phyloP scores from a whole-genome alignment of 2,113 vertebrate genomes.

The Phalacrocorax aristotelis region DNA sequence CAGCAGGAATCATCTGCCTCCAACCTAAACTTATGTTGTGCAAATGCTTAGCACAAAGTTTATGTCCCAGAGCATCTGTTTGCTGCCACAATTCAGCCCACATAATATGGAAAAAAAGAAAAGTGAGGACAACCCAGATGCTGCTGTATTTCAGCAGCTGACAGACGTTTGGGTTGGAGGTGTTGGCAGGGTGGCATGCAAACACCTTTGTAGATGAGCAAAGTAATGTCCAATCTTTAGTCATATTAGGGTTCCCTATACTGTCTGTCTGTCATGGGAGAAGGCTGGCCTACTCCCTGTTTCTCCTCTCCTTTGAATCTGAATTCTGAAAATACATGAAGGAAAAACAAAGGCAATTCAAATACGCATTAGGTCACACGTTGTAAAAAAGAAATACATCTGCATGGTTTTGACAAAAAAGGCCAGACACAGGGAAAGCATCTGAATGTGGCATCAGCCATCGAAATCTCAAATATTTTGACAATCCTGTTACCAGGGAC shows the following conservation, averaged over 20 bases:
- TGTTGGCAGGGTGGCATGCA: background rate
- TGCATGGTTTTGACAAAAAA: background rate
- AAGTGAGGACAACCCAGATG: background rate
- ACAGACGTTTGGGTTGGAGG: background rate
- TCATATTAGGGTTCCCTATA: background rate
- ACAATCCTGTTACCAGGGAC: too few relatives aligned
- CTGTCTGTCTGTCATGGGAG: background rate
- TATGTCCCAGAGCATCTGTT: background rate
- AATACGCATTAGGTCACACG: background rate
- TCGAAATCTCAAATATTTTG: too few relatives aligned
- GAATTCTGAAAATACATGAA: background rate
- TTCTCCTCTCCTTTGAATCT: background rate
- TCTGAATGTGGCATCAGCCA: background rate
- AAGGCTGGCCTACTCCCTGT: background rate
- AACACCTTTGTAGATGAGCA: background rate
- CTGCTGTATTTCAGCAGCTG: background rate
- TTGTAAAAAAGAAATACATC: background rate
- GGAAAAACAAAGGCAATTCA: background rate
- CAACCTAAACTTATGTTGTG: background rate
- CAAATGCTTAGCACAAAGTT: background rate
- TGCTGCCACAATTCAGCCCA: background rate
- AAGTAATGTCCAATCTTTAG: background rate
- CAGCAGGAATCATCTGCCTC: background rate
- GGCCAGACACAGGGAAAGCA: background rate
- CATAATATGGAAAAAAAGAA: background rate